Base-by-base conservation (phyloP, 1,140 invertebrate species). In the Drosophila trapezifrons region DNA sequence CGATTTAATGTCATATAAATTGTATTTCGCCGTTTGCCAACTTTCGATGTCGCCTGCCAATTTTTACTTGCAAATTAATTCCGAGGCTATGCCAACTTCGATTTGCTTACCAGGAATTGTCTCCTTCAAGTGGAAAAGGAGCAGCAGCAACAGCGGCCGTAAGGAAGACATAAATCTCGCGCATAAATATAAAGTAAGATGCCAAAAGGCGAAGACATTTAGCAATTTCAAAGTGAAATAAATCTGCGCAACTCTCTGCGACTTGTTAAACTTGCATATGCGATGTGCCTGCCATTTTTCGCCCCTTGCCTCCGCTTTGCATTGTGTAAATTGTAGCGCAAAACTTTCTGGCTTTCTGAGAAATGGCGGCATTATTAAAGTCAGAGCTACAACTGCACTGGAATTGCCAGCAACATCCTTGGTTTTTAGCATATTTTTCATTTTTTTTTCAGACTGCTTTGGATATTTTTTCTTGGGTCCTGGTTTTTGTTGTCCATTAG, bases 221-320 rank as follows among this genome's bases (percentile, higher is more conserved):
- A 59, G 73, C 84, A 89, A 87, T 89, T 87, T 75, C 66, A 77
- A 89, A 89, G 69, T 57, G 65, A 80, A 80, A 87, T 87, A 87
- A 84, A 87, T 87, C 74, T 78, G 20, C 25, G 15, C 38, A 32
- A 27, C 38, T 54, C 49, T 43, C 42, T 37, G 52, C 40, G 35
- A 45, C 63, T 46, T 35, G 54, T 46, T 67, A 55, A 75, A 75
- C 71, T 65, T 76, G 67, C 73, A 77, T 73, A 73, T 63, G 65
- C 69, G 45, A 49, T 35, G 58, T 51, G 40, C 29, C 45, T 51
- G 54, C 59, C 59, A 55, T 38, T 47, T 38, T 22, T 12, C 9
- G 40, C 40, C 32, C 5, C 38, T 7, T 6, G 15, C 20, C 15
- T 3, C 17, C 12, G 42, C 47, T 56, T 67, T 67, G 66, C 78